These are phyloP conservation scores for Mungos mungo DNA, from an alignment of 2,113 vertebrate species.

Conservation along the genomic window DNA sequence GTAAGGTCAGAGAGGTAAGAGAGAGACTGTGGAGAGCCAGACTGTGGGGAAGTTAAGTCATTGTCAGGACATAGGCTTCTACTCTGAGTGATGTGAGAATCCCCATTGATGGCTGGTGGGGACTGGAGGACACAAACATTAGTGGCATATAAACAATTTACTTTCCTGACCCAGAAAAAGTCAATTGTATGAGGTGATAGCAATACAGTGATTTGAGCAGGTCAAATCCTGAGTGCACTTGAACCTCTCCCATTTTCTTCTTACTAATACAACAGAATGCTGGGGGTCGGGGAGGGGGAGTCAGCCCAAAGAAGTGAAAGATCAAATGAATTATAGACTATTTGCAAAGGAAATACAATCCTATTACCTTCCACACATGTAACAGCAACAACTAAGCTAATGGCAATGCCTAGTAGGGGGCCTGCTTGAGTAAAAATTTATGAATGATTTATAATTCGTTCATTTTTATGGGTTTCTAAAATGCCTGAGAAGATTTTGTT, in stretches of 20 bases:
- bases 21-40: background rate
- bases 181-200: background rate
- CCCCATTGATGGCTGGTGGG: background rate
- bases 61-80: background rate
- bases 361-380: background rate
- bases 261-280: background rate
- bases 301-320: conserved; percentile 1
- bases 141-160: conserved; percentile 20
- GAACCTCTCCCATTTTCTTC: conserved; percentile 19
- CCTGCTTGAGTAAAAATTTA: conserved; percentile 14
- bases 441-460: conserved; percentile 24
- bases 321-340: conserved; percentile 3
- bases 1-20: background rate
- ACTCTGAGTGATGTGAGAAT: conserved; percentile 5
- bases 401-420: background rate
- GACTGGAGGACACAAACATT: background rate
- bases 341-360: conserved; percentile 20
- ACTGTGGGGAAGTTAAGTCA: background rate
- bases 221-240: background rate
- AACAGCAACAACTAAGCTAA: background rate
- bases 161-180: background rate
- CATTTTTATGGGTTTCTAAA: conserved; percentile 27
- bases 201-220: background rate
- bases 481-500: conserved; percentile 22
- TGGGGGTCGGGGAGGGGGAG: background rate